A percentile compares a stretch with the other conserved stretches of the same genome.
These are phyloP conservation scores for Pentalonia nigronervosa DNA, from an alignment of 1,140 invertebrate genomes.

Conservation along the genomic window DNA sequence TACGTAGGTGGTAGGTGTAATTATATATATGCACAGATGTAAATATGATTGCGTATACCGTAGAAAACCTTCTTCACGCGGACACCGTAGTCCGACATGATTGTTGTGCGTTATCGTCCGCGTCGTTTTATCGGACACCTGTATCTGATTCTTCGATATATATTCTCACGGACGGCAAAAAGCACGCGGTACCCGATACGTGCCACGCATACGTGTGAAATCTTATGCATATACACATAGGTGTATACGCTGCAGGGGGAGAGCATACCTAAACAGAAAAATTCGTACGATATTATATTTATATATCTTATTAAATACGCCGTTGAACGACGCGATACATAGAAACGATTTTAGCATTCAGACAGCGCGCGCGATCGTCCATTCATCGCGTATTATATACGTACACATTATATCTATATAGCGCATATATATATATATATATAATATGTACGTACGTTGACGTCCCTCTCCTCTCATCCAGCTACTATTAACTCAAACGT, in stretches of 20 bases:
- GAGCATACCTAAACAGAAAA: constrained; percentile 11
- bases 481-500: background rate
- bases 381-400: background rate
- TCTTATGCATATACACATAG: too few relatives aligned
- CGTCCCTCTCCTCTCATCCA: background rate
- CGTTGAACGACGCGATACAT: background rate
- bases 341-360: constrained; percentile 1
- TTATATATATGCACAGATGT: too few relatives aligned
- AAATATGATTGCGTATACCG: background rate
- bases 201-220: background rate
- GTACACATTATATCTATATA: background rate
- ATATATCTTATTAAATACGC: background rate
- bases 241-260: background rate
- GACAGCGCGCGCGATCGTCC: too few relatives aligned
- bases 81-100: constrained; percentile 9
- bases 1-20: too few relatives aligned
- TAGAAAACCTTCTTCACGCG: constrained; percentile 5
- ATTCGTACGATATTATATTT: background rate
- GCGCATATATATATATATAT: background rate
- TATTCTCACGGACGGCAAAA: constrained; percentile 43
- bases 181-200: background rate
- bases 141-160: constrained; percentile 16
- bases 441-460: background rate
- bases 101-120: background rate
- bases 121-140: constrained; percentile 34